Percentiles rank a stretch among this genome's conserved stretches.
Evolutionary conservation across 2,888 invertebrate species (phyloP).

Genomic region (Mesoligia furuncula): DNA sequence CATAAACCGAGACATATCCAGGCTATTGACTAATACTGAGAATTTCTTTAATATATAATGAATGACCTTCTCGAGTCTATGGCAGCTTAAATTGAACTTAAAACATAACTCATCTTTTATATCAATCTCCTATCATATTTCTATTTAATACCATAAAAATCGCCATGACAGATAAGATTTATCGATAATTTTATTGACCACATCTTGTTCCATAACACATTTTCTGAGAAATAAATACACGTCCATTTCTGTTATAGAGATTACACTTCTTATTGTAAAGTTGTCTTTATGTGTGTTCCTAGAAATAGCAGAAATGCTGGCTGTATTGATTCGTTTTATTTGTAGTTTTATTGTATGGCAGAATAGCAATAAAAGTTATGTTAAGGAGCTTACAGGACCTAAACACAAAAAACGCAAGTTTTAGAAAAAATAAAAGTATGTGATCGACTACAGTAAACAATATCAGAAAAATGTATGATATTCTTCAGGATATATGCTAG

Average conservation of each 20-base stretch:
- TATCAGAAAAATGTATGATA: too few relatives aligned
- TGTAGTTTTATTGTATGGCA: not conserved
- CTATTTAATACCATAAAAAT: constrained; percentile 6
- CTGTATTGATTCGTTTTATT: not conserved
- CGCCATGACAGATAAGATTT: not conserved
- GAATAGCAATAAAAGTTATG: not conserved
- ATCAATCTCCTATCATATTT: constrained; percentile 1
- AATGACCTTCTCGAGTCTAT: too few relatives aligned
- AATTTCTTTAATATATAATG: not conserved
- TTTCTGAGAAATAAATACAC: constrained; percentile 13
- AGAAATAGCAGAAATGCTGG: constrained; percentile 7
- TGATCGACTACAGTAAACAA: too few relatives aligned
- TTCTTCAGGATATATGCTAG: too few relatives aligned
- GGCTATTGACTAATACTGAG: not conserved
- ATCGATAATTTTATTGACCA: constrained; percentile 12
- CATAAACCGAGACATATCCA: not conserved
- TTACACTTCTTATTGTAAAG: constrained; percentile 18
- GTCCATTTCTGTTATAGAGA: constrained; percentile 24
- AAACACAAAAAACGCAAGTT: too few relatives aligned
- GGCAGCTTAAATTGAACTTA: not conserved
- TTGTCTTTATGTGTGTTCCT: constrained; percentile 6
- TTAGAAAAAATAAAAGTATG: too few relatives aligned
- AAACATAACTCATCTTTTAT: not conserved
- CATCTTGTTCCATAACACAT: not conserved
- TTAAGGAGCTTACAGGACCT: not conserved